Evolutionary conservation across 2,113 vertebrate species (phyloP).

Genomic region (Megaleporinus macrocephalus): DNA sequence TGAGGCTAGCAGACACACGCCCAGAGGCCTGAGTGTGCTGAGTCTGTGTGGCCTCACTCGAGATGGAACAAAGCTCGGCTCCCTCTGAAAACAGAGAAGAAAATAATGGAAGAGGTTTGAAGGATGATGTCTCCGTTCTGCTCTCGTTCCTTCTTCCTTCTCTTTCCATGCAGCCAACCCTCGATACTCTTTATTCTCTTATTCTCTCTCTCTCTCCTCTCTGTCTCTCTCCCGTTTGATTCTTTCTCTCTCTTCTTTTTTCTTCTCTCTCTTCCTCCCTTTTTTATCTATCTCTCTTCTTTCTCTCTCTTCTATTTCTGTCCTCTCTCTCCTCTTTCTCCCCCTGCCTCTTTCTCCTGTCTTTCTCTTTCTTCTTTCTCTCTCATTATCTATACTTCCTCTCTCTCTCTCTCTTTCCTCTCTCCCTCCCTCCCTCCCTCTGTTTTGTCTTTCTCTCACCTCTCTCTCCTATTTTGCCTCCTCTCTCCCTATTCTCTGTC

Average conservation of each 20-base stretch:
- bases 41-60: constrained; percentile 37
- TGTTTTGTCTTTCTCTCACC: too few species aligned
- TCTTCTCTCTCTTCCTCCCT: background rate
- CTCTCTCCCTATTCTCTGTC: too few species aligned
- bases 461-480: too few species aligned
- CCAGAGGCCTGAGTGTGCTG: constrained; percentile 15
- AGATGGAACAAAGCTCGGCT: constrained; percentile 44
- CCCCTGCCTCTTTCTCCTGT: constrained; percentile 12
- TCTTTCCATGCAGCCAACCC: constrained; percentile 10
- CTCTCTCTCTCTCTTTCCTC: constrained; percentile 16
- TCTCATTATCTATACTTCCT: too few species aligned
- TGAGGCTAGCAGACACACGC: constrained; percentile 35
- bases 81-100: constrained; percentile 54
- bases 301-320: constrained; percentile 9
- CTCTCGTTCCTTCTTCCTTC: constrained; percentile 12
- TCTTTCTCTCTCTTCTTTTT: background rate
- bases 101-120: constrained; percentile 52
- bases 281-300: constrained; percentile 12
- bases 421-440: too few species aligned
- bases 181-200: constrained; percentile 16
- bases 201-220: constrained; percentile 17
- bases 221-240: constrained; percentile 10
- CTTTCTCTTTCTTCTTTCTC: too few species aligned
- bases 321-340: constrained; percentile 16
- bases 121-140: constrained; percentile 39